Base-by-base conservation (phyloP, 2,113 vertebrate genomes). In the Macaca mulatta region DNA sequence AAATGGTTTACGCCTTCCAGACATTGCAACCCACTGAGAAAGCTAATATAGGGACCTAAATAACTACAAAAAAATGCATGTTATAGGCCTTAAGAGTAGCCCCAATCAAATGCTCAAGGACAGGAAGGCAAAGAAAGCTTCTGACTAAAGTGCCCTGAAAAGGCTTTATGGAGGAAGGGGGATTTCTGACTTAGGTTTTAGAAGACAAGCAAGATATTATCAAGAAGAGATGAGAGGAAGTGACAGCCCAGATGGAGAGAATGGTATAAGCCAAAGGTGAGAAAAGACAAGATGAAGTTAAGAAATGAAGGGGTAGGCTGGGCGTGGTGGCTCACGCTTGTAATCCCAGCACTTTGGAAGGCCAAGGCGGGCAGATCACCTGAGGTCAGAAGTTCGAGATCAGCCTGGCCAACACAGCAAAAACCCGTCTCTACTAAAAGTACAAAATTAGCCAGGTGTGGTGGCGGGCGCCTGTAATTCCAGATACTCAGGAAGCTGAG, bases 201-300 rank as follows among this genome's bases (percentile, higher is more conserved):
- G 52, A 92, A n/a, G 74, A 83, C 83, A 81, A 96, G n/a, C 22
- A 93, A 86, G 50, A 88, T 92, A 89, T 74, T 38, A 64, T 61
- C 70, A 85, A 69, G 67, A n/a, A 96, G 40, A 70, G 23, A 75
- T 12, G 6, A 55, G 30, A 69, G 16, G 30, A 96, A 82, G n/a
- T 45, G 23, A 74, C 43, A 20, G 35, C 75, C 18, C 13, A 43
- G 5, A 59, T 43, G 17, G 14, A 96, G 45, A 67, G 57, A 84
- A 57, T 81, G 52, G 20, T 23, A 20, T 38, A 18, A 84, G 3
- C 4, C 7, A 38, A 32, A 75, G 40, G 35, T 48, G 11, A 91
- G 25, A 78, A 95, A 27, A 14, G 40, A 35, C n/a, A 92, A 85
- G 22, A 32, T 45, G 57, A 75, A 7, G n/a, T 74, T 72, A 77